Conservation (phyloP, 2,888 invertebrate species). For the Stomorhina lunata region DNA sequence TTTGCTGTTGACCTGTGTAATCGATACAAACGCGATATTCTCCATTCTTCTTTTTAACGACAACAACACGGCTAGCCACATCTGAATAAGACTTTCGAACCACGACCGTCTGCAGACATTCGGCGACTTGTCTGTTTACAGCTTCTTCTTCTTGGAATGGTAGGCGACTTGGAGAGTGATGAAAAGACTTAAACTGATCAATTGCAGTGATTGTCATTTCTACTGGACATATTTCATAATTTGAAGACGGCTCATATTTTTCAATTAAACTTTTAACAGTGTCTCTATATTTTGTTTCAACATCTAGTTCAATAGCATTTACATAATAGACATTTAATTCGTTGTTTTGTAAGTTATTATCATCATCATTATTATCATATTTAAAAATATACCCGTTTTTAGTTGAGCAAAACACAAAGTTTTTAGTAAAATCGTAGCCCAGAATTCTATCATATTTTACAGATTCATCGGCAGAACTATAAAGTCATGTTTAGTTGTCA, state of each 20-base stretch:
- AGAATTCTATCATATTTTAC: background rate
- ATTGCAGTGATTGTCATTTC: background rate
- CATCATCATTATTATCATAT: too few species aligned
- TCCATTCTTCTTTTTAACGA: constrained; percentile 68
- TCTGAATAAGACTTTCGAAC: constrained; percentile 59
- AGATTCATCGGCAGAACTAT: background rate
- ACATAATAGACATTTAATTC: background rate
- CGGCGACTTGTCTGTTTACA: constrained; percentile 27
- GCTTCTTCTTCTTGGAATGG: constrained; percentile 9
- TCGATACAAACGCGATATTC: constrained; percentile 68
- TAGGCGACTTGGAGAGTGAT: constrained; percentile 20
- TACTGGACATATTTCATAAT: background rate
- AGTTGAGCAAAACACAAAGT: background rate
- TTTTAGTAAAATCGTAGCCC: background rate
- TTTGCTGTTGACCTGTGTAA: too few species aligned
- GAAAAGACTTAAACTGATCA: constrained; percentile 22
- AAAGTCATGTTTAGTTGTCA: too few species aligned
- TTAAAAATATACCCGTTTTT: too few species aligned
- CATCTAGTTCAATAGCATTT: background rate
- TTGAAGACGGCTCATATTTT: background rate
- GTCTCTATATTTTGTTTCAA: background rate
- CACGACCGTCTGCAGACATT: constrained; percentile 53
- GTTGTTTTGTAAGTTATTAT: too few species aligned
- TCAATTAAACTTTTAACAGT: background rate
- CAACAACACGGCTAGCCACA: constrained; percentile 69